These are phyloP conservation scores for Alfaro cultratus DNA, from an alignment of 2,797 vertebrate genomes.

Conservation along the genomic window DNA sequence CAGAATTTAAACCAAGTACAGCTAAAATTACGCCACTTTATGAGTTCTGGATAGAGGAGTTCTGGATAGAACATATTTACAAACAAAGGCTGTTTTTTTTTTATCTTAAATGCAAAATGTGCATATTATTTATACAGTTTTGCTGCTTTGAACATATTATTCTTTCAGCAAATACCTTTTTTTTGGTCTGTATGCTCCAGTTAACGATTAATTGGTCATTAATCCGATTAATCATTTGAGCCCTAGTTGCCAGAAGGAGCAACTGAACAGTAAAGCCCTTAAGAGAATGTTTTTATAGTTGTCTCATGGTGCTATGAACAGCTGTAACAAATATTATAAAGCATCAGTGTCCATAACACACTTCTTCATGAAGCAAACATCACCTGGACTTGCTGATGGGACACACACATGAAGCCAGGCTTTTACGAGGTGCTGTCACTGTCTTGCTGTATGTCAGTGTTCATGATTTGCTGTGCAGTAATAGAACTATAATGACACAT, in stretches of 20 bases:
- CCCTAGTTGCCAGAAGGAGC: background rate
- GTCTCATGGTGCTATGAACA: background rate
- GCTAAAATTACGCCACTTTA: too few relatives aligned
- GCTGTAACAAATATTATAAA: background rate
- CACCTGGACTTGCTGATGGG: conserved; percentile 39
- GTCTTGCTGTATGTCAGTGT: background rate
- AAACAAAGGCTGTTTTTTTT: too few relatives aligned
- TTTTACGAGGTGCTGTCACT: conserved; percentile 23
- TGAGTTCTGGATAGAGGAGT: too few relatives aligned
- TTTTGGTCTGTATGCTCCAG: too few relatives aligned
- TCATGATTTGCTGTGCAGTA: conserved; percentile 6
- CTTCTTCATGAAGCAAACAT: conserved; percentile 18
- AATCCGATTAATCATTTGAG: too few relatives aligned
- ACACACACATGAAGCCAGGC: conserved; percentile 30
- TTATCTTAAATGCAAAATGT: too few relatives aligned
- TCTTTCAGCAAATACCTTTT: background rate
- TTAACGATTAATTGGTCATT: too few relatives aligned
- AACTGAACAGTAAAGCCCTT: background rate
- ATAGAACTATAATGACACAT: conserved; percentile 21
- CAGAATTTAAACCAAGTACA: too few relatives aligned
- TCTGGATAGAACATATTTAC: too few relatives aligned
- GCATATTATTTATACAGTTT: too few relatives aligned
- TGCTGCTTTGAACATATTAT: too few relatives aligned
- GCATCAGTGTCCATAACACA: background rate
- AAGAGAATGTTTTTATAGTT: background rate